Evolutionary conservation across 2,888 invertebrate genomes (phyloP), one percentile per base, ranked within the genome.

Genomic region (Octonoba sinensis): DNA sequence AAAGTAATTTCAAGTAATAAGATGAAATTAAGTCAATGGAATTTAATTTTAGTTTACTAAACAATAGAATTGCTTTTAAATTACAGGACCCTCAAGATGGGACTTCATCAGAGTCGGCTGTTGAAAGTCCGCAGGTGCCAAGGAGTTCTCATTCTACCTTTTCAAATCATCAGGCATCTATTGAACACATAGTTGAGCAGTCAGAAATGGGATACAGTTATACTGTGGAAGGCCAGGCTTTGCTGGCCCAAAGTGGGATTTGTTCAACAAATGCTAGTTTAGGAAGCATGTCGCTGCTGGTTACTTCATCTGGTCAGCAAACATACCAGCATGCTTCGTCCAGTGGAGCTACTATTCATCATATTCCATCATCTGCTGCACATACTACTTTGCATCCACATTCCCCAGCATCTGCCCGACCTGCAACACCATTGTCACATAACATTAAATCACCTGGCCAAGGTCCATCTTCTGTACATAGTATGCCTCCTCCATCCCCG

Each of bases 391-490:
- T 84, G 76, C 64, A 84, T 83, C 84, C 82, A 16, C 85, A 76
- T 65, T 84, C 85, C 75, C 83, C 85, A 64, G 84, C 86, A 54
- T 84, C 84, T n/a, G 74, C 78, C 3, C 64, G 79, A 22, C 66
- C 79, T 65, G 60, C 64, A n/a, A 79, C 79, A n/a, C 83, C 83
- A 1, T 24, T 75, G 20, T 75, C 76, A 13, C 73, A 74, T 49
- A 75, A 67, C 24, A 62, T 81, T 8, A 82, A 77, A 51, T 82
- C 82, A 8, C 81, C 81, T 16, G 66, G 51, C 46, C 74, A 78
- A 56, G 83, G 83, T 15, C 76, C 83, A n/a, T 64, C 81, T 8
- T 83, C 81, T n/a, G 81, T 83, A 18, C 76, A 84, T 65, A 84
- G 82, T 60, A 82, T 84, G 84, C 84, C 84, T 46, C 84, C 84